Base-by-base conservation (phyloP, 2,797 vertebrate species). In the Tokudaia muenninki region DNA sequence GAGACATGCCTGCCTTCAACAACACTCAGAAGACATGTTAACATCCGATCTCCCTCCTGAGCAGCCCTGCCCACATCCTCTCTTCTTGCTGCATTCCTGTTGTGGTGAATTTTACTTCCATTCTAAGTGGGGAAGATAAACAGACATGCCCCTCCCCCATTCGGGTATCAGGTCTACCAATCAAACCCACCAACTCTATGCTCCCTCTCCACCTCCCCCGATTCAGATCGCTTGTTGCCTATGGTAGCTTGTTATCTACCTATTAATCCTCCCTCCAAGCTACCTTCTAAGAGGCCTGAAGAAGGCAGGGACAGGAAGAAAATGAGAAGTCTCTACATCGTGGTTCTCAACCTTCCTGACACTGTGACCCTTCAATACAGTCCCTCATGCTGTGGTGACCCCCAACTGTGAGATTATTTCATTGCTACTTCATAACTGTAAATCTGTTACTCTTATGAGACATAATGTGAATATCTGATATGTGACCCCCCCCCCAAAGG, bases 121-220 rank as follows among this genome's bases (percentile, higher is more conserved):
- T 77, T 92, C 44, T 79, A 90, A 61, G 61, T 82, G 57, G 61
- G n/a, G 63, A 94, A 81, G 72, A 80, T 70, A 29, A 81, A 81
- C n/a, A 59, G 16, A 50, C 13, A 67, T 1, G 41, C 29, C 34
- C 9, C 44, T 31, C 57, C 50, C 70, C 14, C 67, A 50, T 37
- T 70, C n/a, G 65, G 37, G 77, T 59, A 47, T 24, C 57, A 50
- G 2, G n/a, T 59, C 83, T 83, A 26, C 6, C 44, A 41, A 55
- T 29, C 78, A 59, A 11, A 65, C 6, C 91, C 44, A 41, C 47
- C 37, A 84, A 95, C 57, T 65, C 83, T 7, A 44, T 50, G 41
- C 59, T 72, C 52, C 52, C 22, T 47, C 87, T 74, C 75, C 16
- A 55, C 17, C 41, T 61, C 70, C 52, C 41, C 77, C 44, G 26